These are phyloP conservation scores for Drosophila neutralis DNA, from an alignment of 2,888 invertebrate species.

Conservation along the genomic window DNA sequence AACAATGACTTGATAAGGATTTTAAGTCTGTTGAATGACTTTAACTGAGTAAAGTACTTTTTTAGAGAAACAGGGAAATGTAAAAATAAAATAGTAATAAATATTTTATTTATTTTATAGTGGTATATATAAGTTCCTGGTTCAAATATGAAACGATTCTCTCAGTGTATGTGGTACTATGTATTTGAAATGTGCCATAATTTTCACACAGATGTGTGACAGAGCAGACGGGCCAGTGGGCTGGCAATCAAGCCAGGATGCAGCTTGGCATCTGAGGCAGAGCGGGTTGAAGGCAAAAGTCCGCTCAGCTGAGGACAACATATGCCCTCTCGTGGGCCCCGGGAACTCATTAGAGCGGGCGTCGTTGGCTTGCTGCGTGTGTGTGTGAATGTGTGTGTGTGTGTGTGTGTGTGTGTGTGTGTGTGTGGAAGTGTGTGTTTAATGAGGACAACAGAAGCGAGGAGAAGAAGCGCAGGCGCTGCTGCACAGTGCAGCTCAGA, in stretches of 20 bases:
- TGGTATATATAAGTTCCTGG: neutral
- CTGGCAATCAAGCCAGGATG: constrained; percentile 73
- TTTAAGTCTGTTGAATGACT: neutral
- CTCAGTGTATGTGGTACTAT: constrained; percentile 54
- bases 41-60: neutral
- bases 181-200: constrained; percentile 79
- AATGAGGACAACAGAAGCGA: constrained; percentile 61
- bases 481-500: constrained; percentile 42
- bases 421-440: constrained; percentile 46
- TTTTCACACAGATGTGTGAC: constrained; percentile 80
- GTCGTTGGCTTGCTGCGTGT: constrained; percentile 6
- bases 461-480: constrained; percentile 53
- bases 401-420: constrained; percentile 18
- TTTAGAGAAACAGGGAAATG: neutral
- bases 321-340: constrained; percentile 63
- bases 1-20: too few species aligned
- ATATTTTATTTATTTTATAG: too few species aligned
- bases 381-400: constrained; percentile 16
- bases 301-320: constrained; percentile 43
- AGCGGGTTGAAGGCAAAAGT: constrained; percentile 5
- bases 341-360: constrained; percentile 81
- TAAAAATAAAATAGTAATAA: too few species aligned
- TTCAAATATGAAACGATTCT: constrained; percentile 1
- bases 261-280: constrained; percentile 26
- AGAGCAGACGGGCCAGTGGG: constrained; percentile 62